phyloP scores from a whole-genome alignment of 1,140 invertebrate genomes.

The Drosophila neocordata region DNA sequence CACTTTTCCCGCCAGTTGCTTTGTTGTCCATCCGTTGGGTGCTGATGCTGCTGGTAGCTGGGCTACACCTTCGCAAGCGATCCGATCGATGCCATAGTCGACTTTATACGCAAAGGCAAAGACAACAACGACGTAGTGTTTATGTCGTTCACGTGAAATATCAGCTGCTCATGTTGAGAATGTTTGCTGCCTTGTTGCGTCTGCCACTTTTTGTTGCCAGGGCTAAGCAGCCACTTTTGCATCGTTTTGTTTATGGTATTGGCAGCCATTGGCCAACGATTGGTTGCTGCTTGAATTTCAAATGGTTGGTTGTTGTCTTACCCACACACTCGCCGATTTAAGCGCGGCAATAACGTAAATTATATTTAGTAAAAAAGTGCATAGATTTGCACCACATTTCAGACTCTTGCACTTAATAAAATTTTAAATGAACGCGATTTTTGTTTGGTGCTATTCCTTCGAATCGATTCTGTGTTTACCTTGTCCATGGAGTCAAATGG shows the following conservation, averaged over 20 bases:
- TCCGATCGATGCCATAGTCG: conserved; percentile 38
- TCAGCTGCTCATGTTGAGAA: conserved; percentile 81
- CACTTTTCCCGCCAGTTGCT: conserved; percentile 51
- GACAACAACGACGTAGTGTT: conserved; percentile 53
- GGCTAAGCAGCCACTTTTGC: conserved; percentile 42
- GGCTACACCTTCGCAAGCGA: conserved; percentile 66
- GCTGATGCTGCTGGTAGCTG: conserved; percentile 48
- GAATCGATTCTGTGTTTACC: no score
- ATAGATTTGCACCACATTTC: conserved; percentile 72
- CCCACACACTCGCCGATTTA: conserved; percentile 37
- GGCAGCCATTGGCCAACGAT: conserved; percentile 71
- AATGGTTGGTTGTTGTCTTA: conserved; percentile 56
- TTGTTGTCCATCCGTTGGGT: conserved; percentile 68
- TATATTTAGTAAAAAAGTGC: conserved; percentile 51
- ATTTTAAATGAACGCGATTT: conserved; percentile 39
- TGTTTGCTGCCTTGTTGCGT: conserved; percentile 71
- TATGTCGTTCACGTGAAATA: conserved; percentile 82
- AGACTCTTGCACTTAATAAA: conserved; percentile 66
- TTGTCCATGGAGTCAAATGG: background rate
- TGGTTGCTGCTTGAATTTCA: conserved; percentile 71
- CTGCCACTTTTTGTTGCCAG: conserved; percentile 64
- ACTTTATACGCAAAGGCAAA: conserved; percentile 18
- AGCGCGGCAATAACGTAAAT: conserved; percentile 65
- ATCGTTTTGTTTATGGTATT: conserved; percentile 74
- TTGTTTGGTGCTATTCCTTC: no score